Evolutionary conservation across 2,797 vertebrate species (phyloP), one percentile per base, ranked within the genome.

Genomic region (Garrulus glandarius): DNA sequence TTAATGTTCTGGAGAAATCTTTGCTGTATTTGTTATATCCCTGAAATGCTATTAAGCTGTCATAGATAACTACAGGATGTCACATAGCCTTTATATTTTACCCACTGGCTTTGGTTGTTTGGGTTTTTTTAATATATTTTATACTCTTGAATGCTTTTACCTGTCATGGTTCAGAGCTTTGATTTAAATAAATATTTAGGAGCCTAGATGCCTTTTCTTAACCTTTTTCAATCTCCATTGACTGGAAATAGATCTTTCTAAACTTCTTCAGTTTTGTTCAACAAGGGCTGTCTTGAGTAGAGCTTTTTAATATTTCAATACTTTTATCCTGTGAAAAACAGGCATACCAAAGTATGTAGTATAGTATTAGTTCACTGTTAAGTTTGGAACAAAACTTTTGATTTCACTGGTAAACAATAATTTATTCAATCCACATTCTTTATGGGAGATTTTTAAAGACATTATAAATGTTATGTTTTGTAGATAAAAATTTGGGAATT

Each of bases 111-210:
- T 61, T 69, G 29, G 11, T 24, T 74, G 55, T 47, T 88, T 52
- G 41, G 18, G 3, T 3, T 52, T 53, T 75, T 78, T 32, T 2
- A 55, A 26, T 91, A 30, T 39, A 15, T 75, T 85, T 84, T 57
- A 39, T 57, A 32, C 59, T 94, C 44, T 74, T 47, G 50, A 60
- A 72, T 65, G 46, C 27, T 92, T 84, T 76, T 69, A 82, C 41
- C 39, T 89, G 80, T 71, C 72, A 63, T 56, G 43, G 67, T 79
- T 84, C 65, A 82, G 59, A 84, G 23, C 63, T 88, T 84, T 76
- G 85, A 84, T 84, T 72, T 47, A 52, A 93, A 86, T 77, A 92
- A 82, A 41, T 89, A 91, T 69, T 86, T 95, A 88, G 77, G 63
- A 93, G 30, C 15, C 47, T 64, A 55, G 57, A 29, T 92, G 26